Evolutionary conservation across 2,888 invertebrate species (phyloP), one percentile per base, ranked within the genome.

Genomic region (Timema cristinae): DNA sequence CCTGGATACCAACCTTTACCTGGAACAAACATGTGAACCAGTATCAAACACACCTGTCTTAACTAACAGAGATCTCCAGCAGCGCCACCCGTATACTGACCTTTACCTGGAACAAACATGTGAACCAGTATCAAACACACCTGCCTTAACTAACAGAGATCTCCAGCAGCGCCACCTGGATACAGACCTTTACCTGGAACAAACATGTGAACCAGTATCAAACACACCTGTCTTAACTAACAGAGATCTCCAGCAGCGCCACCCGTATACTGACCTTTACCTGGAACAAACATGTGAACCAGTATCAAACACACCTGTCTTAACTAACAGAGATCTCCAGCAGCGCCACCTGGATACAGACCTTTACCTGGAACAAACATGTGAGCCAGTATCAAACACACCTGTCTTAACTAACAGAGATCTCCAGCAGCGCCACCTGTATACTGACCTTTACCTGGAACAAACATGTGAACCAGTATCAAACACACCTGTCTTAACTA

Each of bases 201-300:
- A 70, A 73, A 66, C 76, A 68, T 32, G 32, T 32, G 32, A 32
- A 32, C 32, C 32, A 32, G 32, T 47, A 6, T 56, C 56, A n/a
- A n/a, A 15, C 7, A 7, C 56, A 8, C 15, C 6, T 15, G 52
- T 16, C 13, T 66, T 16, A 70, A 7, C n/a, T n/a, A n/a, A n/a
- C n/a, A n/a, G n/a, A n/a, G 48, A 92, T 89, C 78, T 89, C 84
- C 78, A 95, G 83, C 54, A 84, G 84, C 76, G 92, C 90, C 74
- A 95, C 89, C 70, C 86, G 86, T 77, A 94, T 83, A 13, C 88
- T 88, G 6, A 91, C 90, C 73, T 89, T 87, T 0, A 92, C 89
- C 91, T 92, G 80, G 15, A 74, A 83, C 82, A 70, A 73, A 66
- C 76, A 68, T 32, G 32, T 32, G 32, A 32, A 32, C 32, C 32